These are phyloP conservation scores for Stenotaenia linearis DNA, from an alignment of 2,888 invertebrate genomes.

Conservation along the genomic window DNA sequence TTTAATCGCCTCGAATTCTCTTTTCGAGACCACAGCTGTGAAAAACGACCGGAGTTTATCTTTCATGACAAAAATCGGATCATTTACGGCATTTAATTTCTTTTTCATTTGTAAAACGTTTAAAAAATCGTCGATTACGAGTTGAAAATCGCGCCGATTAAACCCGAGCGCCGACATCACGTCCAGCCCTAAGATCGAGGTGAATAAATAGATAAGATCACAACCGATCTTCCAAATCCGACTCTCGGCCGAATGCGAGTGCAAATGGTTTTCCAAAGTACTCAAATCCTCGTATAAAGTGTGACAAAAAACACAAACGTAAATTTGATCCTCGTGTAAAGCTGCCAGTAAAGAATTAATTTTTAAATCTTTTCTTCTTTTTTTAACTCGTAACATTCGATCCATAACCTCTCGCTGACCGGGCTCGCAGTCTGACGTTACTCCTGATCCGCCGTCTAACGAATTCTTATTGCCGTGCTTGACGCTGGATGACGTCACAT, in stretches of 20 bases:
- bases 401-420: too few relatives aligned
- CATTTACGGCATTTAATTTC: not conserved
- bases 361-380: not conserved
- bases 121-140: not conserved
- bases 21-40: not conserved
- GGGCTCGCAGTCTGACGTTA: not conserved
- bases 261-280: not conserved
- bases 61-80: not conserved
- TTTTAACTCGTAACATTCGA: not conserved
- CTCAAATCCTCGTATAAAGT: not conserved
- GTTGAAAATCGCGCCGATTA: not conserved
- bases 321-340: not conserved
- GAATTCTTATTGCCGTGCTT: too few relatives aligned
- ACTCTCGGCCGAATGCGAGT: not conserved
- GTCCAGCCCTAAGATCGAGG: slow-evolving; percentile 14
- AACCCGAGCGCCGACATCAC: not conserved
- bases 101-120: not conserved
- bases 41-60: not conserved
- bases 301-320: not conserved
- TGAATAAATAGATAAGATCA: slow-evolving; percentile 17
- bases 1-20: not conserved
- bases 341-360: not conserved
- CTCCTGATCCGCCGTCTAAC: not conserved
- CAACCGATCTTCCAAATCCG: slow-evolving; percentile 2
- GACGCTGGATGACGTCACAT: not conserved